phyloP scores from a whole-genome alignment of 2,113 vertebrate species.

The Laticauda colubrina region DNA sequence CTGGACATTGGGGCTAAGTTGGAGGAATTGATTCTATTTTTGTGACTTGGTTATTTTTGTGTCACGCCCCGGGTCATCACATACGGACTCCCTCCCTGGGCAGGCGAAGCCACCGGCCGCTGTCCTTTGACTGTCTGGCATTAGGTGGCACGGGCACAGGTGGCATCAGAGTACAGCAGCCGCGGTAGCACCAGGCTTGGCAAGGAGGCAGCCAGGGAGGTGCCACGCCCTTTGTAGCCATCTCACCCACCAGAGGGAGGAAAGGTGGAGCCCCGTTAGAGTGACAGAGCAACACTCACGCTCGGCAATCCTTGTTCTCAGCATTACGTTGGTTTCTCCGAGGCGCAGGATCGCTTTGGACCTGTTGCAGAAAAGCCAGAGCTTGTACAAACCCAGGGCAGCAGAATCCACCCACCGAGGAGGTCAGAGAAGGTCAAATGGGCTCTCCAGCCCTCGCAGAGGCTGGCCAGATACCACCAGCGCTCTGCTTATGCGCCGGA shows the following conservation, averaged over 20 bases:
- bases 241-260: background rate
- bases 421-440: background rate
- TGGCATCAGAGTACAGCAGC: background rate
- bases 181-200: background rate
- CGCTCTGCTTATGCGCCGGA: background rate
- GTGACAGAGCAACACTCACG: background rate
- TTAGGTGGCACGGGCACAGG: background rate
- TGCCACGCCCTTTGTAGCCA: background rate
- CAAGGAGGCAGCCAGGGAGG: background rate
- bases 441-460: background rate
- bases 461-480: background rate
- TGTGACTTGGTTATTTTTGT: too few relatives aligned
- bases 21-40: too few relatives aligned
- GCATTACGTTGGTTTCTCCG: constrained; percentile 9
- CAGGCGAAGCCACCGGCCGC: background rate
- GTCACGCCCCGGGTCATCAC: too few relatives aligned
- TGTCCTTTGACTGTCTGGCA: background rate
- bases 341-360: constrained; percentile 15
- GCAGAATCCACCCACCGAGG: background rate
- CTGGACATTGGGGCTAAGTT: too few relatives aligned
- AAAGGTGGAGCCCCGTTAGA: background rate
- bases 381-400: background rate
- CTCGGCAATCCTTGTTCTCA: background rate
- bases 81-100: background rate
- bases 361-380: background rate